Evolutionary conservation across 2,888 invertebrate species (phyloP), one percentile per base, ranked within the genome.

Genomic region (Carterocephalus palaemon): DNA sequence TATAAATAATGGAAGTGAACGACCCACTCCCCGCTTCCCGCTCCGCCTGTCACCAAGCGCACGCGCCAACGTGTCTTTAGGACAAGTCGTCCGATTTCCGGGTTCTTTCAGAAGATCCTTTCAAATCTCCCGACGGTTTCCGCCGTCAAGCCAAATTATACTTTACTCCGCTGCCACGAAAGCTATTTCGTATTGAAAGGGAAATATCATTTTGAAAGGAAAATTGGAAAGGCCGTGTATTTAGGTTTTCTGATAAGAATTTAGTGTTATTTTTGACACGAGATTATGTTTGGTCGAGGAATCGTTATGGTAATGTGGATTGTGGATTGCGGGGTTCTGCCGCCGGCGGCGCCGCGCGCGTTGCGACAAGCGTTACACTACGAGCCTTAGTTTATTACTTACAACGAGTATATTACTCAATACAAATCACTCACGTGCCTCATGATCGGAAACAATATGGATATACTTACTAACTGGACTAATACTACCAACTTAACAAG

Each of bases 81-180:
- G 59, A 64, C 62, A 60, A 63, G 56, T 64, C 64, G 52, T 55
- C 66, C 67, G 71, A 71, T 71, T 71, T 69, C 70, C 70, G 65
- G 54, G 61, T 64, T 60, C 69, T 67, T 68, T 64, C 59, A 57
- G 41, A 52, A 60, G 60, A 67, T 66, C 56, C 57, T 52, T 53
- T 57, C 60, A 59, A 55, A 60, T 56, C 59, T 58, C 53, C 50
- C 53, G 50, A 56, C 59, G 45, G 37, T 46, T 31, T 46, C 16
- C 34, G 15, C 5, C 8, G 31, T 34, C 26, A 50, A 31, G 15
- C 51, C 6, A 51, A 46, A 48, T 38, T 20, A 10, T 7, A 33
- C 46, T 38, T 36, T 57, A 56, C 36, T 0, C 0, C 1, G 13
- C 8, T 39, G 7, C 10, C 2, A 17, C 42, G 53, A 38, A 48